Base-by-base conservation (phyloP, 2,113 vertebrate genomes). In the Mola mola region DNA sequence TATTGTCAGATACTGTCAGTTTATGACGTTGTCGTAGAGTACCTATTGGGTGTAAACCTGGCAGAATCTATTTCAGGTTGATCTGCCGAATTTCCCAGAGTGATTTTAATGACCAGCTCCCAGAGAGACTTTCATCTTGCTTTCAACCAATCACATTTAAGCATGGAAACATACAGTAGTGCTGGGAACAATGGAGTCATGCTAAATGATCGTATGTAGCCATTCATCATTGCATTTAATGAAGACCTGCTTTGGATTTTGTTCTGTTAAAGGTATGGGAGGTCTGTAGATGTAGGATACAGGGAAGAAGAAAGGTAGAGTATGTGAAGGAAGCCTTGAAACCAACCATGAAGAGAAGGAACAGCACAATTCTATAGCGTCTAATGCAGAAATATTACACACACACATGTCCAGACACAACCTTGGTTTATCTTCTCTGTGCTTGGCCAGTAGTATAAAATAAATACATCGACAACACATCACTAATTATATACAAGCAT, bases 91-190 rank as follows among this genome's bases (percentile, higher is more conserved):
- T 46, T 71, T 61, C 33, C 33, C 53, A 59, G 15, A 37, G 15
- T 33, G 20, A 43, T 19, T 61, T 13, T 52, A 52, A n/a, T n/a
- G 25, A 50, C n/a, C 3, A 9, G 52, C 22, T 31, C 34, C 41
- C 72, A 53, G 13, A 75, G 68, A 65, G 9, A 44, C 42, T 28
- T n/a, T 42, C 15, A 25, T 81, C 65, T 75, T 75, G 69, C 60
- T 60, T 71, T 79, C 55, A n/a, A n/a, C n/a, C n/a, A 78, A 44
- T 74, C 67, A 75, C 38, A 71, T 63, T 16, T 33, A 80, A 75
- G 60, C 56, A 48, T 40, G 64, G 67, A 75, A 78, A 68, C 68
- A 77, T 59, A 80, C 53, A 77, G 52, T 55, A 62, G 53, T 55
- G 60, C 34, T 47, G 13, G 38, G 41, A 63, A 78, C 67, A 65